phyloP scores from a whole-genome alignment of 2,797 vertebrate species.

The Hybognathus amarus region DNA sequence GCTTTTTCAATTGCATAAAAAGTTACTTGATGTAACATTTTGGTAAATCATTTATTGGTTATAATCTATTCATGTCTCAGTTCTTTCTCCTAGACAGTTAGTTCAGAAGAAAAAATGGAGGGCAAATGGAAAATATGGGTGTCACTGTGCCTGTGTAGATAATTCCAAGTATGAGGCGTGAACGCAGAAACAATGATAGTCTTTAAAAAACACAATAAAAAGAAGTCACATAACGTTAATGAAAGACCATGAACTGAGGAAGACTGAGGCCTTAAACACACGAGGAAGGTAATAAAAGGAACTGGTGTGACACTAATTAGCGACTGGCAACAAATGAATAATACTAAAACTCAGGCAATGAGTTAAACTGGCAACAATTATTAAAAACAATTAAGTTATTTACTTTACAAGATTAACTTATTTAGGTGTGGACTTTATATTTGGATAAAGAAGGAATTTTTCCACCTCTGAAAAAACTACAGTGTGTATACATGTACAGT shows the following conservation, averaged over 20 bases:
- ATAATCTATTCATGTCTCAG: not conserved
- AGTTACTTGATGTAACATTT: not conserved
- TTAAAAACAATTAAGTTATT: not conserved
- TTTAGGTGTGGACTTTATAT: not conserved
- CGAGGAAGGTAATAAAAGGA: not conserved
- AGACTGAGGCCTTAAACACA: not conserved
- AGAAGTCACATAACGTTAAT: too few relatives aligned
- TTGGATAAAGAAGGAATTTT: not conserved
- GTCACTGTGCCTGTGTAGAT: not conserved
- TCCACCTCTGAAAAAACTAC: not conserved
- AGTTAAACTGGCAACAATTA: not conserved
- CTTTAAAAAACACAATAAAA: too few relatives aligned
- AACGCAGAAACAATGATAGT: not conserved
- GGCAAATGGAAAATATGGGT: not conserved
- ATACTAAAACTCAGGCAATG: not conserved
- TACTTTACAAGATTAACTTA: not conserved
- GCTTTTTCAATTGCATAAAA: slow-evolving; percentile 21
- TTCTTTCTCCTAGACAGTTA: not conserved
- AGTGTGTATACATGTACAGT: too few relatives aligned
- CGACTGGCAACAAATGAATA: not conserved
- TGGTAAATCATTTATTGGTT: not conserved
- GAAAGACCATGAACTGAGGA: not conserved
- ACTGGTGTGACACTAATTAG: not conserved
- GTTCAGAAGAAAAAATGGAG: not conserved
- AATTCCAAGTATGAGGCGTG: not conserved